A percentile compares a stretch with the other conserved stretches of the same genome.
Conservation (phyloP, 2,113 vertebrate species). For the Pantherophis guttatus region DNA sequence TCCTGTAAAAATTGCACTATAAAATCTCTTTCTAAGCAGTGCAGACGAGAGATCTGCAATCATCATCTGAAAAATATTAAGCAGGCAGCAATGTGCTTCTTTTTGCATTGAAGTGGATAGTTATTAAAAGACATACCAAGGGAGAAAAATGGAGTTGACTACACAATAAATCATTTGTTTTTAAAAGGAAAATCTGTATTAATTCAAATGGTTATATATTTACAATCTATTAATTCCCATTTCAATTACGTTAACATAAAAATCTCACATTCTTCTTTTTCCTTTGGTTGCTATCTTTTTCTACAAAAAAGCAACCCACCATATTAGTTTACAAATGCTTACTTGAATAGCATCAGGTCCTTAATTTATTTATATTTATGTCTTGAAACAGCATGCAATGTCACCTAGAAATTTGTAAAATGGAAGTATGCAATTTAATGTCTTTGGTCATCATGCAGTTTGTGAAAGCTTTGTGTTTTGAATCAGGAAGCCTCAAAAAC, state of each 20-base stretch:
- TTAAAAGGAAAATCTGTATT: background rate
- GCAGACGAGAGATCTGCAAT: background rate
- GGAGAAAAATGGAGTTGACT: background rate
- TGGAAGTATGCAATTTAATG: background rate
- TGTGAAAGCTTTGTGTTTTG: background rate
- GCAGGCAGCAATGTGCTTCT: background rate
- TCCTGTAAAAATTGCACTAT: background rate
- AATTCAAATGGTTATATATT: background rate
- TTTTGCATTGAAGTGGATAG: background rate
- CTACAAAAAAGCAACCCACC: background rate
- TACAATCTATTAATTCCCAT: background rate
- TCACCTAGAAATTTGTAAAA: background rate
- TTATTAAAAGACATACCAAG: background rate
- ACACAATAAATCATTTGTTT: background rate
- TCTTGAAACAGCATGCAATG: background rate
- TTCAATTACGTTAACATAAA: background rate
- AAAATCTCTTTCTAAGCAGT: background rate
- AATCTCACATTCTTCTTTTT: background rate
- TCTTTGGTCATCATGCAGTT: background rate
- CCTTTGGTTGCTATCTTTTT: slow-evolving; percentile 4
- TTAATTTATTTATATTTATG: background rate
- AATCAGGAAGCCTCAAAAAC: background rate
- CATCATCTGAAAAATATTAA: background rate
- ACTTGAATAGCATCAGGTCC: background rate
- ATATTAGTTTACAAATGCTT: background rate